Conservation (phyloP, 2,113 vertebrate genomes). For the Microcebus griseorufus region DNA sequence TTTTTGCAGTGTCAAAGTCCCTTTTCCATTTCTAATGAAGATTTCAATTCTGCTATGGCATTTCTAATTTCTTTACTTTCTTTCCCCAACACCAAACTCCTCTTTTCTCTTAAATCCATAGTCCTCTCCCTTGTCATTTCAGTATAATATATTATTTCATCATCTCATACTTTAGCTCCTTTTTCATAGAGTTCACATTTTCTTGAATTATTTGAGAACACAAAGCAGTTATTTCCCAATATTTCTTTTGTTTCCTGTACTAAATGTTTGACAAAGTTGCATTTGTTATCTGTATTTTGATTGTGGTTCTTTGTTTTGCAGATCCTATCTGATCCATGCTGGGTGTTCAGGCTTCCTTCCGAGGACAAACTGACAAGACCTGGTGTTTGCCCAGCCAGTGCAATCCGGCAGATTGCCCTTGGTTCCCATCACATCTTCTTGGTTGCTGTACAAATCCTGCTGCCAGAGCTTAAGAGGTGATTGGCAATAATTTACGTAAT, state of each 20-base stretch:
- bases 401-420: background rate
- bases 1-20: background rate
- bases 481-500: background rate
- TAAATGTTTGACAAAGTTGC: conserved; percentile 18
- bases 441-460: background rate
- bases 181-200: conserved; percentile 18
- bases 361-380: background rate
- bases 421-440: background rate
- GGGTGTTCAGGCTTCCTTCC: background rate
- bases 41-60: background rate
- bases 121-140: background rate
- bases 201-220: conserved; percentile 2
- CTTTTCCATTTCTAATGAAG: background rate
- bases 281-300: background rate
- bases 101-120: background rate
- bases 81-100: background rate
- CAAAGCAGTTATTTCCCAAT: background rate
- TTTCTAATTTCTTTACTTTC: conserved; percentile 1
- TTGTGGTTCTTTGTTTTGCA: background rate
- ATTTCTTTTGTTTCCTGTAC: conserved; percentile 1
- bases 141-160: background rate
- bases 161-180: background rate
- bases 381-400: background rate
- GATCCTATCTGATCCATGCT: background rate
- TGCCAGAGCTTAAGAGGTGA: background rate